Evolutionary conservation across 1,140 invertebrate species (phyloP).

Genomic region (Saccostrea glomerata): DNA sequence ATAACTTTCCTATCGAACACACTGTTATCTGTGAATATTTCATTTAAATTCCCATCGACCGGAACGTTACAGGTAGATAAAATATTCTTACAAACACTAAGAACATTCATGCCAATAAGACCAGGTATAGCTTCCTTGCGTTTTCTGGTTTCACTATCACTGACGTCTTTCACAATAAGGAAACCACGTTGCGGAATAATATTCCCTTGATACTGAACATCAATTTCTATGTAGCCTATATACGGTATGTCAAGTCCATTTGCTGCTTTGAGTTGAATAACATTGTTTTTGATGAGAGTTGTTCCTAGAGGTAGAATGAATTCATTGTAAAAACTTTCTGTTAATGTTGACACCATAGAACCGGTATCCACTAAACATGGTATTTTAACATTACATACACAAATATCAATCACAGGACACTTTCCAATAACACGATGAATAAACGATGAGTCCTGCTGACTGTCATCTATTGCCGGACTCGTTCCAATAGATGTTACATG

Average conservation of each 20-base stretch:
- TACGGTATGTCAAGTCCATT: conserved; percentile 50
- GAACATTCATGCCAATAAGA: conserved; percentile 41
- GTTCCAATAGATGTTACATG: no score
- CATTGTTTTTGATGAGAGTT: neutral
- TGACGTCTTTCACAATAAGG: conserved; percentile 13
- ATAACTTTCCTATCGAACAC: neutral
- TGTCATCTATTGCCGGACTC: no score
- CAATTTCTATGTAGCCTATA: conserved; percentile 44
- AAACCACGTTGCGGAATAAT: no score
- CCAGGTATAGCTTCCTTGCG: conserved; percentile 31
- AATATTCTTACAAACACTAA: neutral
- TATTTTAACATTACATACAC: neutral
- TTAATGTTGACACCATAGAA: conserved; percentile 36
- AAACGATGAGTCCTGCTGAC: no score
- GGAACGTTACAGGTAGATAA: conserved; percentile 9
- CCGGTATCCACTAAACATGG: conserved; percentile 40
- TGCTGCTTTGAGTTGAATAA: no score
- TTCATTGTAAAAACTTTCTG: conserved; percentile 31
- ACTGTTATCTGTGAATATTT: neutral
- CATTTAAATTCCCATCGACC: neutral
- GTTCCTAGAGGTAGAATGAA: neutral
- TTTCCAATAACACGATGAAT: no score
- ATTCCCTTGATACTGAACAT: conserved; percentile 2
- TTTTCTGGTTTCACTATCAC: neutral
- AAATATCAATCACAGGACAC: conserved; percentile 27